Conservation (phyloP, 2,888 invertebrate species). For the Sinopyrophorus schimmeli region DNA sequence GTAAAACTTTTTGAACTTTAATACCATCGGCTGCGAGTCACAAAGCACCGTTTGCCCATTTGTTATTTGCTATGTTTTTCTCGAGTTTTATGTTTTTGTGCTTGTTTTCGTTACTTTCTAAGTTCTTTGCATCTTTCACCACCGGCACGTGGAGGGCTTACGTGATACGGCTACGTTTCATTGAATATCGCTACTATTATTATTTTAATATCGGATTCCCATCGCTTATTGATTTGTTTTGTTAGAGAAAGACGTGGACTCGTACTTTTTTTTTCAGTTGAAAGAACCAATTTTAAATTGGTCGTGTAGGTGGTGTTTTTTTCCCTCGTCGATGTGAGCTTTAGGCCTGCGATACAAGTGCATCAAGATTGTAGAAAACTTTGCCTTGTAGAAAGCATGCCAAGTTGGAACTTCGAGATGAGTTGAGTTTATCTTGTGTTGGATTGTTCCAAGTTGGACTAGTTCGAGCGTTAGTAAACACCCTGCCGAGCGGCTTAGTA, state of each 20-base stretch:
- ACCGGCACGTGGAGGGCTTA: constrained; percentile 38
- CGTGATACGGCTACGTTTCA: constrained; percentile 33
- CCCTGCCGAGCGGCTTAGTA: constrained; percentile 43
- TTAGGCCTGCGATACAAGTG: constrained; percentile 13
- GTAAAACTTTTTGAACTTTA: constrained; percentile 41
- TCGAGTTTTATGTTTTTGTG: constrained; percentile 38
- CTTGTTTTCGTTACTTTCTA: constrained; percentile 38
- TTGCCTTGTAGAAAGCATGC: constrained; percentile 34
- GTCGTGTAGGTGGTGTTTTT: not conserved
- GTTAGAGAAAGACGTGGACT: no score
- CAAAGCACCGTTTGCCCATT: constrained; percentile 40
- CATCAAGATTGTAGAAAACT: constrained; percentile 20
- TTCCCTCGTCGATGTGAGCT: constrained; percentile 1
- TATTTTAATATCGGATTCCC: not conserved
- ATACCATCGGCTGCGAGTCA: constrained; percentile 39
- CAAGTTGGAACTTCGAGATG: constrained; percentile 39
- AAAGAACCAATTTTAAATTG: constrained; percentile 2
- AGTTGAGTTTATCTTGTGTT: constrained; percentile 43
- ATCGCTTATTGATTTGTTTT: constrained; percentile 15
- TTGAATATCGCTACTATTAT: constrained; percentile 15
- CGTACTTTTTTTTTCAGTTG: not conserved
- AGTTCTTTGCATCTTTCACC: constrained; percentile 41
- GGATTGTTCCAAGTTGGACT: constrained; percentile 43
- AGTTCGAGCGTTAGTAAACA: constrained; percentile 42
- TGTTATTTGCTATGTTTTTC: constrained; percentile 37